phyloP scores from a whole-genome alignment of 2,888 invertebrate genomes.

The Platycheirus albimanus region DNA sequence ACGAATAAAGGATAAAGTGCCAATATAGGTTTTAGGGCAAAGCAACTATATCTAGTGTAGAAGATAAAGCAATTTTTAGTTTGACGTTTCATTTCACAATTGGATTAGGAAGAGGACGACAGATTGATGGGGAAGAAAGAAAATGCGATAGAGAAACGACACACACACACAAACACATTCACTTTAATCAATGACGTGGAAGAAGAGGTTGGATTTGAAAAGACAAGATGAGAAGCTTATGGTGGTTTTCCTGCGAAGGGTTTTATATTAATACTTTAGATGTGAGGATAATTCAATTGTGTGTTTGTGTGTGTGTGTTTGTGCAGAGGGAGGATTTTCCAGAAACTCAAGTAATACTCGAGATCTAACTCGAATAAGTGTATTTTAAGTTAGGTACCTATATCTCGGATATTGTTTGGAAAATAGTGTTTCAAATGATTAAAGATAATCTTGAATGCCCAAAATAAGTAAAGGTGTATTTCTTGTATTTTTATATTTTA shows the following conservation, averaged over 20 bases:
- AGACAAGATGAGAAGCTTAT: constrained; percentile 52
- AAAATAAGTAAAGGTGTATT: no score
- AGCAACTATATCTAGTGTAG: constrained; percentile 19
- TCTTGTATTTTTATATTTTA: no score
- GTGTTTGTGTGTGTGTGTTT: background rate
- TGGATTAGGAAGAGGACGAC: constrained; percentile 60
- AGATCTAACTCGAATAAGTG: background rate
- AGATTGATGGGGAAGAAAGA: constrained; percentile 47
- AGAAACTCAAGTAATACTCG: constrained; percentile 18
- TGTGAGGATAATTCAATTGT: constrained; percentile 54
- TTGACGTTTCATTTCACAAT: constrained; percentile 73
- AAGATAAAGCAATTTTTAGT: constrained; percentile 71
- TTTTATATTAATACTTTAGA: constrained; percentile 30
- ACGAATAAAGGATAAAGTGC: constrained; percentile 49
- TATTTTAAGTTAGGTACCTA: background rate
- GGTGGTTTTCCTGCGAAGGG: constrained; percentile 35
- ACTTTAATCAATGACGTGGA: constrained; percentile 65
- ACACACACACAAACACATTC: constrained; percentile 5
- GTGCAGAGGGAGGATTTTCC: constrained; percentile 8
- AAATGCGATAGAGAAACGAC: constrained; percentile 44
- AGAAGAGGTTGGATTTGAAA: constrained; percentile 43
- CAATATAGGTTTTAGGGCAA: constrained; percentile 32
- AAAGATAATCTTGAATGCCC: no score
- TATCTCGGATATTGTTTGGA: background rate
- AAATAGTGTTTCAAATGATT: background rate